A percentile compares a stretch with the other conserved stretches of the same genome.
phyloP scores from a whole-genome alignment of 1,140 invertebrate genomes.

The Meloidogyne hapla region DNA sequence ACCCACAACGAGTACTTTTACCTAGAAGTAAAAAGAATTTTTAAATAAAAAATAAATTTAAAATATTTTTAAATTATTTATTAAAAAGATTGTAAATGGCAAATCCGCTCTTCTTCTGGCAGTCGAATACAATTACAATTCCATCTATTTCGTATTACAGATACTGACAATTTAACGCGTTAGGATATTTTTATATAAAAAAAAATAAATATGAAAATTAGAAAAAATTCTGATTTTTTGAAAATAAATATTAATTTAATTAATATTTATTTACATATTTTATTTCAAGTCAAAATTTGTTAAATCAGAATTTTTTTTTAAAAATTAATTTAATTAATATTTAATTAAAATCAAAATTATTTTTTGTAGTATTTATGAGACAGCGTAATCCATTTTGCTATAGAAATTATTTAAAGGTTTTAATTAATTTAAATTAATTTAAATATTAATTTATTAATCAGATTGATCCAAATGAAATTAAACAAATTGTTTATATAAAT shows the following conservation, averaged over 20 bases:
- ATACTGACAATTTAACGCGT: not conserved
- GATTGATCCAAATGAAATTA: constrained; percentile 33
- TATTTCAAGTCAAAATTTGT: too few relatives aligned
- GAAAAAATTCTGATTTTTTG: too few relatives aligned
- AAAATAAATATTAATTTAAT: too few relatives aligned
- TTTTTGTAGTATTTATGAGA: not conserved
- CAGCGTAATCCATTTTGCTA: not conserved
- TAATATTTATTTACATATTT: too few relatives aligned
- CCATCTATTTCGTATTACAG: constrained; percentile 52
- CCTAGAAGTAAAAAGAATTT: constrained; percentile 9
- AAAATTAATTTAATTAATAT: too few relatives aligned
- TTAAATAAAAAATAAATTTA: too few relatives aligned
- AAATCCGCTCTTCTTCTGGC: constrained; percentile 51
- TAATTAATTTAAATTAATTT: not conserved
- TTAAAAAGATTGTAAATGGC: constrained; percentile 47
- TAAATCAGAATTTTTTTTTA: too few relatives aligned
- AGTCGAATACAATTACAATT: constrained; percentile 48
- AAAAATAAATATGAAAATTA: too few relatives aligned
- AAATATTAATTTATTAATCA: constrained; percentile 12
- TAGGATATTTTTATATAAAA: too few relatives aligned
- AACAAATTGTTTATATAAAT: constrained; percentile 14
- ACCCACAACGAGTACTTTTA: constrained; percentile 28
- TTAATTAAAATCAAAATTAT: not conserved
- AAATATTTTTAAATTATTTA: not conserved
- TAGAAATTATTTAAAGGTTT: not conserved